Conservation (phyloP, 2,888 invertebrate genomes). For the Synanthedon myopaeformis region DNA sequence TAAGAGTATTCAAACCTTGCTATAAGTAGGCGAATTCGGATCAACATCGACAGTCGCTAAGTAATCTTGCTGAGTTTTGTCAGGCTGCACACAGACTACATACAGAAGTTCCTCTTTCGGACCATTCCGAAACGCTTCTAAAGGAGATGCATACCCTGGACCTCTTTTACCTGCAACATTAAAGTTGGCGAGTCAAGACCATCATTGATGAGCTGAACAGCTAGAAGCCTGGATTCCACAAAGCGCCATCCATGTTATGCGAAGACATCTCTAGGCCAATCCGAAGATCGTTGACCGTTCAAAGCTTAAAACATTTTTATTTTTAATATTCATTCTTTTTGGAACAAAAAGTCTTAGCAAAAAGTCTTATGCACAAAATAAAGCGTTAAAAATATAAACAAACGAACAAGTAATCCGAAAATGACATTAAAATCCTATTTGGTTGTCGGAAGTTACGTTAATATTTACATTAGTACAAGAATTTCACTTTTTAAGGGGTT, state of each 20-base stretch:
- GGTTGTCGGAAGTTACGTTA: not conserved
- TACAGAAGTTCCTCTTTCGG: slow-evolving; percentile 89
- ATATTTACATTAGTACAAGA: not conserved
- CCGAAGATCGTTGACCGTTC: no score
- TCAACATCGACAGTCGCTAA: slow-evolving; percentile 93
- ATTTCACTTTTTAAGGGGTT: not conserved
- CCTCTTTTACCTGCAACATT: slow-evolving; percentile 68
- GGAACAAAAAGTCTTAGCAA: no score
- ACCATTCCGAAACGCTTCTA: slow-evolving; percentile 85
- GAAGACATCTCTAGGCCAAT: no score
- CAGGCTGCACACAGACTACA: slow-evolving; percentile 87
- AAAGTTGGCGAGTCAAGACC: no score
- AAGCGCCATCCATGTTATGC: no score
- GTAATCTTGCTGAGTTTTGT: slow-evolving; percentile 83
- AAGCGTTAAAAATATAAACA: no score
- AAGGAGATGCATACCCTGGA: slow-evolving; percentile 83
- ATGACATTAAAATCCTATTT: not conserved
- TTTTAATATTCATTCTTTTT: no score
- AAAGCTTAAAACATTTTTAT: no score
- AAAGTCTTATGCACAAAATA: no score
- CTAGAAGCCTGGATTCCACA: no score
- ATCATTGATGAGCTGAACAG: no score
- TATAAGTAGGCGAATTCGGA: slow-evolving; percentile 85
- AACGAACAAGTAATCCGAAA: not conserved
- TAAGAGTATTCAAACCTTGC: slow-evolving; percentile 70